Conservation (phyloP, 2,113 vertebrate genomes). For the Seriola rivoliana region DNA sequence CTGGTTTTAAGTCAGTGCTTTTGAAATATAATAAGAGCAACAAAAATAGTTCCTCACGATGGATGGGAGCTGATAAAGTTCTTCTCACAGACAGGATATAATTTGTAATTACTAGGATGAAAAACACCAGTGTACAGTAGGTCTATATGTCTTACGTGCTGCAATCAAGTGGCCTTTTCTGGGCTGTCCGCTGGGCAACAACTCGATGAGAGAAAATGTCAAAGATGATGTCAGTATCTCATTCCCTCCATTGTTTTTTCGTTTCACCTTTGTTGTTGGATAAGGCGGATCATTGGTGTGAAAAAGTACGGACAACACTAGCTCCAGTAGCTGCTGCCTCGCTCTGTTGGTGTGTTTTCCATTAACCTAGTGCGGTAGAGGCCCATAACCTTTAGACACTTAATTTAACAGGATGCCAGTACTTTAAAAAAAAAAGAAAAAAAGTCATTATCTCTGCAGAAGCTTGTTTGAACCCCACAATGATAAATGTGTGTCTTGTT, state of each 20-base stretch:
- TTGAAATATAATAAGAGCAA: slow-evolving; percentile 28
- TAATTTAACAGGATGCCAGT: slow-evolving; percentile 64
- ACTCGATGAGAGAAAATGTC: slow-evolving; percentile 67
- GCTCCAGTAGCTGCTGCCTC: neutral
- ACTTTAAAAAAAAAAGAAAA: slow-evolving; percentile 19
- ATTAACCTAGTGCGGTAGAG: slow-evolving; percentile 66
- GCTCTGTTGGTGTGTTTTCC: slow-evolving; percentile 43
- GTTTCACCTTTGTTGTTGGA: slow-evolving; percentile 25
- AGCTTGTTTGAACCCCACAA: slow-evolving; percentile 44
- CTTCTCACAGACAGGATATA: slow-evolving; percentile 13
- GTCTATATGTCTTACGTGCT: slow-evolving; percentile 17
- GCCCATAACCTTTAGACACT: slow-evolving; percentile 57
- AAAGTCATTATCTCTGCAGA: slow-evolving; percentile 62
- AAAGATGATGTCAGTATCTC: slow-evolving; percentile 57
- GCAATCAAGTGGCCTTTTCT: slow-evolving; percentile 45
- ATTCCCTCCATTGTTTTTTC: slow-evolving; percentile 18
- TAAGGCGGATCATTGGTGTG: slow-evolving; percentile 31
- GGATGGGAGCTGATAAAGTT: slow-evolving; percentile 8
- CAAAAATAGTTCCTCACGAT: slow-evolving; percentile 23
- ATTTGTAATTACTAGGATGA: slow-evolving; percentile 34
- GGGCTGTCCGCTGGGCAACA: slow-evolving; percentile 14
- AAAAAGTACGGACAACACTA: slow-evolving; percentile 10
- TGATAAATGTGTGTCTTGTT: slow-evolving; percentile 44
- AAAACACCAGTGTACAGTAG: slow-evolving; percentile 2
- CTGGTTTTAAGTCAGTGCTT: slow-evolving; percentile 34